A percentile compares a stretch with the other conserved stretches of the same genome.
Evolutionary conservation across 2,113 vertebrate species (phyloP).

Genomic region (Phocoena sinus): DNA sequence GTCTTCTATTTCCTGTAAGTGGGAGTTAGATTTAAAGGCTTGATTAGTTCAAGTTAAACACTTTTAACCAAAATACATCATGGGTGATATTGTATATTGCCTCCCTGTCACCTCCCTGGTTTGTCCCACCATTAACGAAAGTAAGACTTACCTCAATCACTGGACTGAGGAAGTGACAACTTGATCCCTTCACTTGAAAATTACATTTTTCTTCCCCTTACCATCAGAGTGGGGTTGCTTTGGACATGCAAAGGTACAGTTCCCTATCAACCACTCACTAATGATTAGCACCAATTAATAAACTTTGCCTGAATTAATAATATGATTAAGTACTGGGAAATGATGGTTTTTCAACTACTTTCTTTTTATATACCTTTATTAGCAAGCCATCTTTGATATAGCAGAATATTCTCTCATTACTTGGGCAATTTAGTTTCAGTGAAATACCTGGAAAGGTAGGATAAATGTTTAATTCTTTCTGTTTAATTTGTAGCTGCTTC

Average conservation of each 20-base stretch:
- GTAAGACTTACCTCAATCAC: not conserved
- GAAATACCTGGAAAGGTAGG: not conserved
- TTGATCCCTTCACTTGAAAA: not conserved
- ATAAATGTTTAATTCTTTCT: not conserved
- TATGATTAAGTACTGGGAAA: not conserved
- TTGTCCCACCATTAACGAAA: not conserved
- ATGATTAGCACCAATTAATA: not conserved
- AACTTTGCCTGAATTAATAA: not conserved
- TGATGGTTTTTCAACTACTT: not conserved
- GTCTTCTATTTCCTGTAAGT: not conserved
- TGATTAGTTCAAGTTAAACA: not conserved
- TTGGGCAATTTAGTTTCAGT: not conserved
- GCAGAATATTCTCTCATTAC: not conserved
- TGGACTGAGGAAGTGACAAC: not conserved
- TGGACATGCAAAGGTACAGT: not conserved
- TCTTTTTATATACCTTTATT: not conserved
- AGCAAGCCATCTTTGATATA: not conserved
- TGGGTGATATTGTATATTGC: not conserved
- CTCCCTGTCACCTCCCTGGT: not conserved
- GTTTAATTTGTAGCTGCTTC: not conserved
- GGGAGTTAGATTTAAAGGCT: not conserved
- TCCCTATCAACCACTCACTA: not conserved
- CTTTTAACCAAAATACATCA: not conserved
- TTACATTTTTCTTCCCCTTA: not conserved
- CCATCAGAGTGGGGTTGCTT: not conserved